phyloP scores from a whole-genome alignment of 2,113 vertebrate genomes.

The Xenus cinereus region DNA sequence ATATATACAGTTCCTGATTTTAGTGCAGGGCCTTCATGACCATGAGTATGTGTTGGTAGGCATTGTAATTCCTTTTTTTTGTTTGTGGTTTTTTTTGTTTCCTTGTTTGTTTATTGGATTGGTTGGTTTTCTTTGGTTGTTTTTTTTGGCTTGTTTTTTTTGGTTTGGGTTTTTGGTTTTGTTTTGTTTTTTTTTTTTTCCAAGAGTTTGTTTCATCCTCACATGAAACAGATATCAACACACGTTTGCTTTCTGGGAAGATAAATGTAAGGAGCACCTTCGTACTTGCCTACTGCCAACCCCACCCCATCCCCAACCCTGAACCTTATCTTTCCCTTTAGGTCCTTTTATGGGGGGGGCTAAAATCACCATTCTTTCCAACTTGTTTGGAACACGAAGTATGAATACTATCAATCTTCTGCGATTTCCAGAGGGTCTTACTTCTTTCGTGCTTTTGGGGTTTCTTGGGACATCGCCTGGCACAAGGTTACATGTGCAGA shows the following conservation, averaged over 20 bases:
- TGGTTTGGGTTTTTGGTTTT: too few relatives aligned
- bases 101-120: too few relatives aligned
- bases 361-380: neutral
- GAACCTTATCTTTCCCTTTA: neutral
- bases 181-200: neutral
- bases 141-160: neutral
- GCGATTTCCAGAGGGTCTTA: neutral
- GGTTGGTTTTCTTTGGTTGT: neutral
- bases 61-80: neutral
- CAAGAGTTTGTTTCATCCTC: neutral
- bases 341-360: neutral
- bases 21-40: neutral
- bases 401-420: neutral
- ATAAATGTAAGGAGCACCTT: neutral
- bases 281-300: neutral
- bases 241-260: neutral
- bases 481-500: neutral
- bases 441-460: neutral
- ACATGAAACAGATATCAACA: neutral
- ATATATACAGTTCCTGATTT: neutral
- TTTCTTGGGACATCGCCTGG: neutral
- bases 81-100: too few relatives aligned
- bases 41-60: neutral
- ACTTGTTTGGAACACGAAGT: neutral
- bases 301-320: neutral